Base-by-base conservation (phyloP, 2,797 vertebrate genomes). In the Harpagifer antarcticus region DNA sequence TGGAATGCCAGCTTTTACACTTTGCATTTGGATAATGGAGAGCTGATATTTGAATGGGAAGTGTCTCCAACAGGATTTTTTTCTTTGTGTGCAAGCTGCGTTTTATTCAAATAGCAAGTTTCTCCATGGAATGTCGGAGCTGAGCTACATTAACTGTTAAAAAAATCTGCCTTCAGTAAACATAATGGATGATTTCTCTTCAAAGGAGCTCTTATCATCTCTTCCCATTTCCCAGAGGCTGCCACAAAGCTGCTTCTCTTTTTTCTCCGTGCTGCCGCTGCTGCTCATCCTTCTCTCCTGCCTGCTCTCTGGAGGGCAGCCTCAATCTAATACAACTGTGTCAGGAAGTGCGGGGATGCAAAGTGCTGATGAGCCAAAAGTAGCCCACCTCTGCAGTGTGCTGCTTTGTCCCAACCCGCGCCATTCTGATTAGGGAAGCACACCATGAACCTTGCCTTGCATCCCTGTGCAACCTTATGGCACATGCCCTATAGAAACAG, bases 341-440 rank as follows among this genome's bases (percentile, higher is more conserved):
- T 97, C 96, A 95, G 94, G 95, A 95, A 83, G 91, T 95, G 96
- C 94, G 96, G 95, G 94, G 94, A 95, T 95, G 94, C 93, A 96
- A 97, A 96, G 92, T 96, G 96, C 96, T 96, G 96, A 98, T 95
- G 96, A 96, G 95, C 93, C 95, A 94, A 89, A 94, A 91, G 95
- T 95, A 96, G 96, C 95, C 96, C 96, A 94, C 93, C 95, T 93
- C 92, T 90, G 94, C 95, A 91, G 88, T 93, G 92, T 92, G 82
- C 85, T 74, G 66, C 72, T 83, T 78, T 37, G 78, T 91, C 86
- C 87, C 86, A 86, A 80, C 84, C 89, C 86, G 68, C 82, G 15
- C 59, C 76, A 83, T 86, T 84, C 86, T 88, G 87, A 92, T 91
- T 92, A 93, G 80, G 49, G 76, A 90, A 87, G 85, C 80, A 72